Evolutionary conservation across 2,888 invertebrate genomes (phyloP), one percentile per base, ranked within the genome.

Genomic region (Andricus quercusramuli): DNA sequence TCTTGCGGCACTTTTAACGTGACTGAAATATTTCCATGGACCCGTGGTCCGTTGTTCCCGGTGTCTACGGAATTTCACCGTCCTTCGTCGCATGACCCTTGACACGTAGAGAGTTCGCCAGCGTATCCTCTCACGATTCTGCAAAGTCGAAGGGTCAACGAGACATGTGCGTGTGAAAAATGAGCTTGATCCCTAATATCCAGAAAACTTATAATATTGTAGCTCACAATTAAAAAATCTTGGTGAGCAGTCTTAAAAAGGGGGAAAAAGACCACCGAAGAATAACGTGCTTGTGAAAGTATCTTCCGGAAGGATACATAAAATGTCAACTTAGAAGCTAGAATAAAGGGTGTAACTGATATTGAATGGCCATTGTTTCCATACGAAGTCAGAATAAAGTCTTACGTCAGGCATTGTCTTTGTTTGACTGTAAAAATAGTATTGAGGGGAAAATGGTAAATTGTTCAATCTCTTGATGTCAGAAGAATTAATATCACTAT

Each of bases 31-130:
- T 67, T 41, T 67, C 67, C 41, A 41, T 67, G 67, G 78, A 79
- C 78, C 80, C 80, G 79, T 81, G 80, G 79, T 79, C 79, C 80
- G 83, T 84, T 82, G 84, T 84, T 83, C 82, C 80, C 74, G 68
- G 86, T 86, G 85, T 86, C 85, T 83, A 83, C 80, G 82, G 83
- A 85, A 87, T 80, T 86, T 87, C 82, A 85, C 84, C 84, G 83
- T 83, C 85, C 82, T 84, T 82, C 77, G 80, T 83, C 84, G 82
- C 83, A 81, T 65, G 78, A 82, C 83, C 84, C 80, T 80, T 80
- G 84, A 80, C 81, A 79, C 78, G 84, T 82, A 78, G 83, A 87
- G 84, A 83, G 83, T 84, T 84, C 83, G 80, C 80, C 82, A 80
- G 82, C 81, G 84, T 81, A 83, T 82, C 81, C 84, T 84, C 84